Percentiles rank a stretch among this genome's conserved stretches.
Conservation (phyloP, 2,888 invertebrate species). For the Chrysolina americana region DNA sequence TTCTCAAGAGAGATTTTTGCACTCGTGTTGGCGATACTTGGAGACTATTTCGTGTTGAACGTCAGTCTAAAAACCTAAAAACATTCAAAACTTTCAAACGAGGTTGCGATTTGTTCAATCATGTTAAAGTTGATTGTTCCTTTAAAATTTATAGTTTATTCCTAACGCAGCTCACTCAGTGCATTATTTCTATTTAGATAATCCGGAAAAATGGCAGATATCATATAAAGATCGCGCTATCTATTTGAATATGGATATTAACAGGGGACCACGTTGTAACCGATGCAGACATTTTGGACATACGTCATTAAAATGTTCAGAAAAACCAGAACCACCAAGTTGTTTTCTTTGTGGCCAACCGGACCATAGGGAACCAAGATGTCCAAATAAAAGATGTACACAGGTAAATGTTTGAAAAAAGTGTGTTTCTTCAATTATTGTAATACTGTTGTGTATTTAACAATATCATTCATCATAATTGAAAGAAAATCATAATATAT, state of each 20-base stretch:
- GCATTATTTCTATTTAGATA: constrained; percentile 66
- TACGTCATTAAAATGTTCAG: constrained; percentile 73
- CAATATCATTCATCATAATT: too few species aligned
- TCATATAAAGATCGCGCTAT: constrained; percentile 58
- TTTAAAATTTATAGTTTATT: not conserved
- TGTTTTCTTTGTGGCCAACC: constrained; percentile 80
- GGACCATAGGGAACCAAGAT: constrained; percentile 78
- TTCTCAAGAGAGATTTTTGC: too few species aligned
- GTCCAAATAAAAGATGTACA: constrained; percentile 80
- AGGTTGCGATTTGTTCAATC: too few species aligned
- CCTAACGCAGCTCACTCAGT: not conserved
- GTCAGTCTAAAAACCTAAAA: too few species aligned
- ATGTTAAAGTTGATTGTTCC: too few species aligned
- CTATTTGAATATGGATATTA: constrained; percentile 39
- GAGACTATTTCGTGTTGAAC: too few species aligned
- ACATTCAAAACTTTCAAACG: too few species aligned
- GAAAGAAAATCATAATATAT: too few species aligned
- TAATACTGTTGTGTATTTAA: too few species aligned
- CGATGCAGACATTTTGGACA: constrained; percentile 79
- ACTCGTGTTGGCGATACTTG: too few species aligned
- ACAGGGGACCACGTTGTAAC: constrained; percentile 71
- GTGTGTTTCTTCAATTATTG: not conserved
- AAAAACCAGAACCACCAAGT: constrained; percentile 67
- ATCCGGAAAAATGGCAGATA: constrained; percentile 73
- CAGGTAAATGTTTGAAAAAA: constrained; percentile 71